Evolutionary conservation across 2,797 vertebrate genomes (phyloP), one percentile per base, ranked within the genome.

Genomic region (Xerus rutilus): DNA sequence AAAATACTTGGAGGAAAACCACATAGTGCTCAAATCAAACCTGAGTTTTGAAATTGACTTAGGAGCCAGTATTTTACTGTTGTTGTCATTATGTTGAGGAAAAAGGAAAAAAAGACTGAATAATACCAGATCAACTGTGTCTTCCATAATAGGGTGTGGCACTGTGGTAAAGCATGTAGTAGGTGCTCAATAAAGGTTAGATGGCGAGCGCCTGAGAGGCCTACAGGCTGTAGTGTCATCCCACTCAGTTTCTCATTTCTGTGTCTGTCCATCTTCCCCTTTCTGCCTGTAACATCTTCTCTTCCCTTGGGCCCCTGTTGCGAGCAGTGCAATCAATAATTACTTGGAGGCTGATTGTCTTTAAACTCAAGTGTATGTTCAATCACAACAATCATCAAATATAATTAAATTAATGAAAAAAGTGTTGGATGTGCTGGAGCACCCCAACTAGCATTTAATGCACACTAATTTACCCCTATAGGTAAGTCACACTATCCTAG

Each of bases 201-300:
- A 15, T 3, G 3, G 6, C 0, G 12, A 86, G 21, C 15, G 28
- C 4, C 23, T 12, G n/a, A 43, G 81, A 64, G 0, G 25, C n/a
- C 17, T 1, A 0, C 0, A 28, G n/a, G 25, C 15, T n/a, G 3
- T 1, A 5, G 0, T 2, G 15, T 15, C 10, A 0, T 23, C 35
- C 32, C 21, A 7, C 11, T 21, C 3, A 5, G 45, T 20, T 13
- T 74, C 89, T 69, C 13, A 14, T 11, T 17, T 4, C 35, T 32
- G 9, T 28, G 65, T 73, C 62, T 7, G 5, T n/a, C 83, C 20
- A 5, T 11, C 0, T 35, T 39, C 45, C 52, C 35, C 49, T 49
- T 52, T 77, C 25, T 28, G 57, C 65, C 78, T 3, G 25, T 8
- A 79, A 30, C 9, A 49, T 17, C 35, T 78, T 30, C 21, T 11